Evolutionary conservation across 2,797 vertebrate species (phyloP).

Genomic region (Parauchenoglanis punctatus): DNA sequence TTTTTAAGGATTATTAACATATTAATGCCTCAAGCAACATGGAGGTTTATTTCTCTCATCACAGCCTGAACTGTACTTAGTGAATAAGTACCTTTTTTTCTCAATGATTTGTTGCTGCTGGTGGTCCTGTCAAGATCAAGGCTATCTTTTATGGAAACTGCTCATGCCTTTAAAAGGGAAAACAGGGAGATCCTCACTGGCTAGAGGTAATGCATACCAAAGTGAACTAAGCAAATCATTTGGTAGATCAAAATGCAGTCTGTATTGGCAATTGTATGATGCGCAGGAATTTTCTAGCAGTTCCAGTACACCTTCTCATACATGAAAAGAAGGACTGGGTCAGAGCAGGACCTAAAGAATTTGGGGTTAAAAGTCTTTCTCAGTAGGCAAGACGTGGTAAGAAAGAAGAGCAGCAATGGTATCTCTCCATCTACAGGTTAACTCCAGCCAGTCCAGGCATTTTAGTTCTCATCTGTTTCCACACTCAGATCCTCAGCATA

Average conservation of each 20-base stretch:
- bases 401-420: neutral
- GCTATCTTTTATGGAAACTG: neutral
- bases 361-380: neutral
- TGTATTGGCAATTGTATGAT: neutral
- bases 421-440: neutral
- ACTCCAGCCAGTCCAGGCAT: neutral
- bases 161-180: neutral
- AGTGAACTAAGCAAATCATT: neutral
- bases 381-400: neutral
- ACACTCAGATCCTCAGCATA: neutral
- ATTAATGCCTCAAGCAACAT: slow-evolving; percentile 1
- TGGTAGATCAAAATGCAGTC: neutral
- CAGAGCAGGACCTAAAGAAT: neutral
- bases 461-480: neutral
- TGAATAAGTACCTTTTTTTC: neutral
- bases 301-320: neutral
- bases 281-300: neutral
- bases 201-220: neutral
- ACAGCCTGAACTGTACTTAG: slow-evolving; percentile 7
- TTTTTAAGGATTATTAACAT: slow-evolving; percentile 30
- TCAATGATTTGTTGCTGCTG: neutral
- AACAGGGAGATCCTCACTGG: neutral
- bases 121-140: neutral
- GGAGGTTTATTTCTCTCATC: slow-evolving; percentile 13
- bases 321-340: neutral